These are phyloP conservation scores for Trichomycterus rosablanca DNA, from an alignment of 2,113 vertebrate species.

Conservation along the genomic window DNA sequence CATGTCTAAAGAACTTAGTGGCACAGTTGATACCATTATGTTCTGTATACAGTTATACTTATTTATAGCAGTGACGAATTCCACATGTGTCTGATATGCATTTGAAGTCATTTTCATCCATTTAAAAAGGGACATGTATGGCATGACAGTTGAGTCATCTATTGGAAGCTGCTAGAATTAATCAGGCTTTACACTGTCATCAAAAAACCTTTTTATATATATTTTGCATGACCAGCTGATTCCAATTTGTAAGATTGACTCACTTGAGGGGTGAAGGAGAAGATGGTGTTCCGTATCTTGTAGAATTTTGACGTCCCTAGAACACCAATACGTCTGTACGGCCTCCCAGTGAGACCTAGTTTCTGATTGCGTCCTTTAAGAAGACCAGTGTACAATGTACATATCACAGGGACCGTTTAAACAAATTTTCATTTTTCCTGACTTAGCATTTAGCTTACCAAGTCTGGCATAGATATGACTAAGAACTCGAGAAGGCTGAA, in stretches of 20 bases:
- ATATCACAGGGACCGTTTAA: not conserved
- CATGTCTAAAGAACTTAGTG: no score
- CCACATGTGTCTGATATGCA: no score
- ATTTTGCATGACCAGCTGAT: no score
- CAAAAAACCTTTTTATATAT: no score
- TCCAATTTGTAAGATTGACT: slow-evolving; percentile 4
- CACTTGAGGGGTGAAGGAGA: slow-evolving; percentile 92
- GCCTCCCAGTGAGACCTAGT: slow-evolving; percentile 84
- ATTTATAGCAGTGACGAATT: no score
- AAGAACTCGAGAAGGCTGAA: slow-evolving; percentile 91
- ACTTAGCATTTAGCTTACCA: slow-evolving; percentile 66
- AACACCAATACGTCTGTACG: slow-evolving; percentile 88
- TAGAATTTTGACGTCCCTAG: slow-evolving; percentile 94
- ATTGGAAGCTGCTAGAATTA: no score
- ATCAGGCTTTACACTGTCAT: no score
- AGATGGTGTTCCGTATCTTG: slow-evolving; percentile 82
- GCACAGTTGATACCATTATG: no score
- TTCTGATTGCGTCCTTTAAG: slow-evolving; percentile 80
- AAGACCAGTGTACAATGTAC: not conserved
- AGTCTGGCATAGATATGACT: slow-evolving; percentile 96
- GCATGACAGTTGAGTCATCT: no score
- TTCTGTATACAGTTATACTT: no score
- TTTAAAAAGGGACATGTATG: no score
- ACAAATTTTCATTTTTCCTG: not conserved
- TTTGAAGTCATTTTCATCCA: no score